A percentile compares a stretch with the other conserved stretches of the same genome.
Evolutionary conservation across 2,113 vertebrate species (phyloP).

Genomic region (Lethenteron camtschaticum): DNA sequence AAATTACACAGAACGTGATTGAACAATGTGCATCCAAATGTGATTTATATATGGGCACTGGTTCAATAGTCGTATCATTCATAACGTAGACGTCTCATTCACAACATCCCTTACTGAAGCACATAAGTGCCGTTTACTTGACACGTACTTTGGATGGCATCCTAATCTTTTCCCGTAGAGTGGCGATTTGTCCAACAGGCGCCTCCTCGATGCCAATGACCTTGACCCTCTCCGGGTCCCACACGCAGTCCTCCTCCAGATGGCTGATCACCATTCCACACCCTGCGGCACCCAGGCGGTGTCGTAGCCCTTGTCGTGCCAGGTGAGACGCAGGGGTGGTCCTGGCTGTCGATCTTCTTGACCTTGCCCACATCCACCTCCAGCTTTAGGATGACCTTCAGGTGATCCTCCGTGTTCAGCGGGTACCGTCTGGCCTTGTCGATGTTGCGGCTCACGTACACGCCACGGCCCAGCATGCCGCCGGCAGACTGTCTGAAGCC

Average conservation of each 20-base stretch:
- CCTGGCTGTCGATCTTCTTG: conserved; percentile 15
- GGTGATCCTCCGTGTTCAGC: conserved; percentile 2
- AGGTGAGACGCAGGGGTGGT: conserved; percentile 14
- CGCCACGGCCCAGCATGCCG: conserved; percentile 15
- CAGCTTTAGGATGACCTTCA: conserved; percentile 16
- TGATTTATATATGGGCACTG: too few species aligned
- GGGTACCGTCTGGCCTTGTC: conserved; percentile 18
- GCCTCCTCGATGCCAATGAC: conserved; percentile 8
- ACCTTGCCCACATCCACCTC: conserved; percentile 16
- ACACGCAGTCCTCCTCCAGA: conserved; percentile 25
- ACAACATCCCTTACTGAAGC: too few species aligned
- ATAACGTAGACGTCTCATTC: too few species aligned
- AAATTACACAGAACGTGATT: too few species aligned
- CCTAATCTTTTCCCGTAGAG: too few species aligned
- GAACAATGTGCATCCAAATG: too few species aligned
- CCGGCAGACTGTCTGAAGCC: conserved; percentile 13
- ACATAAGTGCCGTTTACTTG: too few species aligned
- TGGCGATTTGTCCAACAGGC: too few species aligned
- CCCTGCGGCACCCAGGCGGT: conserved; percentile 15
- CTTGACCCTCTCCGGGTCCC: conserved; percentile 13
- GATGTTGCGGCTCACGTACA: conserved; percentile 18
- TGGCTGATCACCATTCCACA: conserved; percentile 19
- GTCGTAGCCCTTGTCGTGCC: conserved; percentile 16
- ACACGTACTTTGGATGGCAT: too few species aligned
- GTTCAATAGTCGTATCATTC: too few species aligned